Evolutionary conservation across 1,140 invertebrate genomes (phyloP), one percentile per base, ranked within the genome.

Genomic region (Drosophila navojoa): DNA sequence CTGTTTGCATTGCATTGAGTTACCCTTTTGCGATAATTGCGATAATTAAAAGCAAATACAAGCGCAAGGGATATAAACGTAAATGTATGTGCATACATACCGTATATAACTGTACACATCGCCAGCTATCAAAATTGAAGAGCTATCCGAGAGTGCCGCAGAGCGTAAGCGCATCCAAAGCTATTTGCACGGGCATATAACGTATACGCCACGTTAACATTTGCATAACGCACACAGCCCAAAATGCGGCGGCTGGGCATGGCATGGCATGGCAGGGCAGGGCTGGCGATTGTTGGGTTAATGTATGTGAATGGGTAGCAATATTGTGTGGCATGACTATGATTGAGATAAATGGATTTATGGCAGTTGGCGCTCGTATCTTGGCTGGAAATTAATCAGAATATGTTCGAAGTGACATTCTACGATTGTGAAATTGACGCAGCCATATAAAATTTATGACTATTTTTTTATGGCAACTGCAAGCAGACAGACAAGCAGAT

Each of bases 1-100:
- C 49, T 59, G 68, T 87, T 86, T 79, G 72, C 82, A 52, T 62
- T 81, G 76, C 82, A 70, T 76, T 79, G 82, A 71, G 71, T 67
- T 81, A 87, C 76, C 84, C 82, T 82, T 87, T 87, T 87, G 68
- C 49, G 79, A 87, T 87, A 87, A 87, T 87, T 87, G 86, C 82
- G 84, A 82, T 87, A 87, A 87, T 87, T 87, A 85, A 87, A 87
- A 87, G 82, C 86, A 87, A 87, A 87, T 87, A 87, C 79, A 81
- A 81, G 76, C 76, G 76, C 69, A 74, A 89, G 76, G 82, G 80
- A 77, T 80, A 69, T 19, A 49, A 2, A 25, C 11, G 15, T 2
- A 25, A 1, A 49, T 25, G 5, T 49, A 49, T 5, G n/a, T 25
- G 25, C 4, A 44, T 16, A 49, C 4, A 44, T 16, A 22, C 19